Evolutionary conservation across 2,888 invertebrate species (phyloP).

Genomic region (Eulithis testata): DNA sequence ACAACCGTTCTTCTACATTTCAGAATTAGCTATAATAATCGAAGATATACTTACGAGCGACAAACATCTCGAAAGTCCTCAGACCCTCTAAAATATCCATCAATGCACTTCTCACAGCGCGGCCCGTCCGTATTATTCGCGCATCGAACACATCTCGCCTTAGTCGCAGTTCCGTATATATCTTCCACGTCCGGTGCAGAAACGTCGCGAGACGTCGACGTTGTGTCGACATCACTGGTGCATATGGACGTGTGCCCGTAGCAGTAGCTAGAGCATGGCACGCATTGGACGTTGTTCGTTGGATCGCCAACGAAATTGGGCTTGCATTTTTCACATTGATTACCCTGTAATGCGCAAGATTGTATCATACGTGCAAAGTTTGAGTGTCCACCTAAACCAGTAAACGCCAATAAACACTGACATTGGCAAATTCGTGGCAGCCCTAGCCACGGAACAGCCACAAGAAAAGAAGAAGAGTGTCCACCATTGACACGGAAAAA

Average conservation of each 20-base stretch:
- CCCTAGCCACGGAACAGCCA: too few relatives aligned
- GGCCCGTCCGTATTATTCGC: constrained; percentile 92
- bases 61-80: constrained; percentile 91
- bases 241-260: constrained; percentile 94
- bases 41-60: constrained; percentile 84
- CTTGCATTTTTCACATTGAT: constrained; percentile 96
- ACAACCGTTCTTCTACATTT: too few relatives aligned
- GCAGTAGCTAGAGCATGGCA: constrained; percentile 95
- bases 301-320: constrained; percentile 97
- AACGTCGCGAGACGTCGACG: constrained; percentile 74
- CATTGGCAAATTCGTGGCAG: too few relatives aligned
- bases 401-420: too few relatives aligned
- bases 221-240: constrained; percentile 84
- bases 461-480: too few relatives aligned
- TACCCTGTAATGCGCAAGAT: constrained; percentile 77
- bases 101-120: constrained; percentile 92
- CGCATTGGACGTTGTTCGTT: constrained; percentile 92
- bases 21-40: too few relatives aligned
- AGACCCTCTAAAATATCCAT: constrained; percentile 90
- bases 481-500: neutral
- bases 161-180: constrained; percentile 84
- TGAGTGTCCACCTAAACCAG: too few relatives aligned
- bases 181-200: constrained; percentile 84
- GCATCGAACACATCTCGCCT: constrained; percentile 94
- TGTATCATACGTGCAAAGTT: too few relatives aligned